A percentile compares a stretch with the other conserved stretches of the same genome.
phyloP scores from a whole-genome alignment of 2,888 invertebrate genomes.

The Loripinus fragilis region DNA sequence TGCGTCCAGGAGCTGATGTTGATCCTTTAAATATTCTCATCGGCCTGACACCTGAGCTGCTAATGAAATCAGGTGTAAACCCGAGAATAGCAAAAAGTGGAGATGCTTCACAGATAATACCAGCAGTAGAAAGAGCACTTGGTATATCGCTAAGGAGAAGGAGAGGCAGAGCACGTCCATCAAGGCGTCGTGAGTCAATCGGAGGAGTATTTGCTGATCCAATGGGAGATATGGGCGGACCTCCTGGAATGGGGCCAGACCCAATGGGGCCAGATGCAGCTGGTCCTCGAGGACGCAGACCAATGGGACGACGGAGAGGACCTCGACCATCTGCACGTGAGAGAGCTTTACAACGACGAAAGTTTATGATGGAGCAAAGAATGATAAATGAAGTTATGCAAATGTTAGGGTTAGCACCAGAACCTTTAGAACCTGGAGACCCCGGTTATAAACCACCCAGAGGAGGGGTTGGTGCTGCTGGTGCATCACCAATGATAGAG shows the following conservation, averaged over 20 bases:
- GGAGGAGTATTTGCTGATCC: neutral
- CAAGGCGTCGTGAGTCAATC: neutral
- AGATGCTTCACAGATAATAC: slow-evolving; percentile 48
- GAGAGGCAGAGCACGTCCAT: neutral
- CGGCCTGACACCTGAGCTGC: slow-evolving; percentile 52
- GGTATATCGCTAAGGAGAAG: slow-evolving; percentile 40
- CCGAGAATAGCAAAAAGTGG: slow-evolving; percentile 55
- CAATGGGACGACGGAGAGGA: neutral
- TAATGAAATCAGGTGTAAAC: slow-evolving; percentile 58
- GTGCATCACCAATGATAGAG: neutral
- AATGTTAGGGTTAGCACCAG: slow-evolving; percentile 52
- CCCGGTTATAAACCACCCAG: slow-evolving; percentile 54
- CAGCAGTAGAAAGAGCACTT: slow-evolving; percentile 50
- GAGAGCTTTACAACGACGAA: slow-evolving; percentile 30
- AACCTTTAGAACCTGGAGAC: slow-evolving; percentile 58
- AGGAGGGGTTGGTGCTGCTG: slow-evolving; percentile 7
- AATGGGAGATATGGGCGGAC: neutral
- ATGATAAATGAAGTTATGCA: slow-evolving; percentile 56
- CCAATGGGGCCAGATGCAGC: neutral
- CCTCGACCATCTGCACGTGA: slow-evolving; percentile 1
- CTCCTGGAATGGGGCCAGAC: neutral
- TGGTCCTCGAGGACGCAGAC: neutral
- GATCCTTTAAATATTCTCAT: slow-evolving; percentile 42
- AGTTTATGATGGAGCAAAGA: slow-evolving; percentile 53
- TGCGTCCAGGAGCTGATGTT: slow-evolving; percentile 31